phyloP scores from a whole-genome alignment of 2,113 vertebrate species.

The Heterocephalus glaber region DNA sequence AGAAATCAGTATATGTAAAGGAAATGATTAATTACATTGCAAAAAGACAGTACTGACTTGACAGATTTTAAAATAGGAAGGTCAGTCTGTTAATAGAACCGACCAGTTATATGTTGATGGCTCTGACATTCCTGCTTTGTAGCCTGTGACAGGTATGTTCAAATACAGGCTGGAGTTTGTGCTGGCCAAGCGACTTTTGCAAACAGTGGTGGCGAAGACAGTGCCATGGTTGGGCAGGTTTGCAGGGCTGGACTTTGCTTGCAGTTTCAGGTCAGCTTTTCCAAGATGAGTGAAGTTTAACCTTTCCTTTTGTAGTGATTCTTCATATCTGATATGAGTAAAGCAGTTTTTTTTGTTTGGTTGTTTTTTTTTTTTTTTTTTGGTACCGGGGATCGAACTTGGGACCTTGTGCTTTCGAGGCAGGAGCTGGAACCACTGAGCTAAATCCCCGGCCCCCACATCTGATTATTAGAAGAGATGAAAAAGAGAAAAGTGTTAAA shows the following conservation, averaged over 20 bases:
- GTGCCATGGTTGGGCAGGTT: background rate
- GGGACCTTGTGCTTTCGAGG: too few relatives aligned
- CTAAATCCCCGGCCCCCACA: too few relatives aligned
- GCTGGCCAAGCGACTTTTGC: background rate
- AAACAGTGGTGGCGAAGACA: background rate
- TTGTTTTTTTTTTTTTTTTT: too few relatives aligned
- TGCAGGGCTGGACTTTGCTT: background rate
- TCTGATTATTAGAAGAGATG: background rate
- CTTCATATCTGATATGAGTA: background rate
- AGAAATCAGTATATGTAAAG: background rate
- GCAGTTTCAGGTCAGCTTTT: background rate
- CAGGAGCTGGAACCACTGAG: too few relatives aligned
- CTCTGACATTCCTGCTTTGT: background rate
- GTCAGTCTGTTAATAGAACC: background rate
- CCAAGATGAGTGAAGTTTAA: background rate
- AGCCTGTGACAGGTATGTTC: background rate
- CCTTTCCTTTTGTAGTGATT: background rate
- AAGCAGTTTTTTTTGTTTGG: too few relatives aligned
- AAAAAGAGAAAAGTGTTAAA: background rate
- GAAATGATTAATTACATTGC: background rate
- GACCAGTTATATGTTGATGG: background rate
- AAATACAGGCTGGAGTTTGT: background rate
- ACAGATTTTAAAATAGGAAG: constrained; percentile 1
- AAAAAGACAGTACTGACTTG: background rate
- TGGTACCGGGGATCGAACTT: too few relatives aligned